These are phyloP conservation scores for Tamias sibiricus DNA, from an alignment of 2,113 vertebrate species.

Conservation along the genomic window DNA sequence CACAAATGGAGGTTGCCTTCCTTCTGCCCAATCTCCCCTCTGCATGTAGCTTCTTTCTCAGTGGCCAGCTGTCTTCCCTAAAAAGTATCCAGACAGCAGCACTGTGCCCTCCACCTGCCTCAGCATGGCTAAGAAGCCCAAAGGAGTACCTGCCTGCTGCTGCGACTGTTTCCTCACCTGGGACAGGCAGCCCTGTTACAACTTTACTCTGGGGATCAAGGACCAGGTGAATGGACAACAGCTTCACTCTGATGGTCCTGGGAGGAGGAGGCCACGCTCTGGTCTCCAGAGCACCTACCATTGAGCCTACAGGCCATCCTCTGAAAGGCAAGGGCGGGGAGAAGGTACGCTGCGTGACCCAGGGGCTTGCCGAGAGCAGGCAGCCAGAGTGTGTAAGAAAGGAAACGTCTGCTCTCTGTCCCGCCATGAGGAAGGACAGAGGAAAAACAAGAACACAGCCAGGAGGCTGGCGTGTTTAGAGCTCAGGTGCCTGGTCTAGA, in stretches of 20 bases:
- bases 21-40: accelerated
- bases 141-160: background rate
- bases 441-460: background rate
- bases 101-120: accelerated
- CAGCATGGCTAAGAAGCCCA: background rate
- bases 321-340: background rate
- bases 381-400: background rate
- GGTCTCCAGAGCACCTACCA: accelerated
- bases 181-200: background rate
- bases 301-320: background rate
- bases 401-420: background rate
- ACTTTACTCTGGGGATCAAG: background rate
- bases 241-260: background rate
- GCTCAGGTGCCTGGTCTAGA: background rate
- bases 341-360: background rate
- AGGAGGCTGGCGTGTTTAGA: background rate
- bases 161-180: background rate
- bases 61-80: background rate
- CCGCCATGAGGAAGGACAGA: background rate
- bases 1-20: accelerated
- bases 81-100: background rate
- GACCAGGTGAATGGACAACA: background rate
- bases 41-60: background rate
- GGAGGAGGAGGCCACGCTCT: too few relatives aligned
- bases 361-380: background rate